Conservation (phyloP, 35 echinoderm and acorn worm genomes). For the Heliocidaris tuberculata region DNA sequence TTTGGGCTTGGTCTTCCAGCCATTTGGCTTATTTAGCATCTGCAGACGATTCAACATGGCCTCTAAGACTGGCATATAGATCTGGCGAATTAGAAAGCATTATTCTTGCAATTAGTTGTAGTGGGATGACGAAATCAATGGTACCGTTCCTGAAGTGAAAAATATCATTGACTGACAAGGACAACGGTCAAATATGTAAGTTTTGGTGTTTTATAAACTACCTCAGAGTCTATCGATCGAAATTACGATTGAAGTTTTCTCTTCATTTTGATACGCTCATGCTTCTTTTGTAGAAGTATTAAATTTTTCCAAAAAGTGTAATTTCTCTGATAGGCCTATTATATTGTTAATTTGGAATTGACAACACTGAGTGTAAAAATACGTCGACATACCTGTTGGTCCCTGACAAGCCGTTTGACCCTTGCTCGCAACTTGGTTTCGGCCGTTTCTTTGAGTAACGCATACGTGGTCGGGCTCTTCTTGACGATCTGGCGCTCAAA, state of each 20-base stretch:
- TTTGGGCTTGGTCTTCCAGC: conserved; percentile 46
- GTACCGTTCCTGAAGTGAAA: no score
- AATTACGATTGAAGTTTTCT: no score
- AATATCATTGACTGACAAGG: no score
- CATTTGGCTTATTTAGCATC: conserved; percentile 54
- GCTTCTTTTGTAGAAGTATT: no score
- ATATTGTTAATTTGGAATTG: background rate
- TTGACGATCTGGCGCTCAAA: conserved; percentile 87
- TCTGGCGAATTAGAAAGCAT: conserved; percentile 42
- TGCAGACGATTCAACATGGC: conserved; percentile 65
- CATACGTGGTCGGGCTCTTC: conserved; percentile 63
- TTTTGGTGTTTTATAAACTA: no score
- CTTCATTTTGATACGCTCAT: no score
- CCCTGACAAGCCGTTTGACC: conserved; percentile 60
- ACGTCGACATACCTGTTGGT: conserved; percentile 60
- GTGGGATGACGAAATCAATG: background rate
- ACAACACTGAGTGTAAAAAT: background rate
- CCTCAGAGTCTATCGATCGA: no score
- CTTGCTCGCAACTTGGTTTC: conserved; percentile 70
- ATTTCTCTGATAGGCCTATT: background rate
- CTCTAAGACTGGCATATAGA: conserved; percentile 75
- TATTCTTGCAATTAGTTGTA: background rate
- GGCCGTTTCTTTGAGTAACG: conserved; percentile 61
- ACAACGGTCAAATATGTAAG: no score
- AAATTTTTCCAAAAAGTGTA: no score